Conservation (phyloP, 2,888 invertebrate genomes). For the Mesopsocus fuscifrons region DNA sequence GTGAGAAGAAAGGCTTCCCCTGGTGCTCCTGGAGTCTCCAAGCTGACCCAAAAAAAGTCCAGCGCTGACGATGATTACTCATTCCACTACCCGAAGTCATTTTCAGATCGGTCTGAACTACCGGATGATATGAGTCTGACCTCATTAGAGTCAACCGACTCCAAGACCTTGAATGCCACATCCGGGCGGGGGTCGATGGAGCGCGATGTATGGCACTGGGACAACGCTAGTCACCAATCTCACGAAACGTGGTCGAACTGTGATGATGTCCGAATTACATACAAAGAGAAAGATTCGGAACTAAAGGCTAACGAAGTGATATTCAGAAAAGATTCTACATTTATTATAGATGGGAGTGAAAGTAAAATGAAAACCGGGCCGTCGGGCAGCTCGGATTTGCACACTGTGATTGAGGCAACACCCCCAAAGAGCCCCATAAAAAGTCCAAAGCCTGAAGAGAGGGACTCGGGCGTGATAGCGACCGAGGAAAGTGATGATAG, state of each 20-base stretch:
- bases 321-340: constrained; percentile 22
- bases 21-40: constrained; percentile 25
- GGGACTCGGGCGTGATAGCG: constrained; percentile 19
- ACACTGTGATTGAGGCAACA: constrained; percentile 4
- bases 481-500: constrained; percentile 23
- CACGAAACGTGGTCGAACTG: not conserved
- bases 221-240: not conserved
- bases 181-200: not conserved
- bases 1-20: constrained; percentile 23
- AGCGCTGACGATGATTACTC: not conserved
- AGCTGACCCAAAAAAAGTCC: not conserved
- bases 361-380: constrained; percentile 14
- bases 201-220: not conserved
- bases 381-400: constrained; percentile 10
- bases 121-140: not conserved
- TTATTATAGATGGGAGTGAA: not conserved
- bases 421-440: constrained; percentile 7
- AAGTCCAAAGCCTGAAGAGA: constrained; percentile 8
- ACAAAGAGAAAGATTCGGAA: not conserved
- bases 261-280: constrained; percentile 2
- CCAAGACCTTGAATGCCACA: not conserved
- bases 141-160: not conserved
- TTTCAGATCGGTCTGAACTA: constrained; percentile 9
- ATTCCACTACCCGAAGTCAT: no score
- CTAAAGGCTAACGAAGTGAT: not conserved